Evolutionary conservation across 2,888 invertebrate genomes (phyloP), one percentile per base, ranked within the genome.

Genomic region (Incurvaria masculella): DNA sequence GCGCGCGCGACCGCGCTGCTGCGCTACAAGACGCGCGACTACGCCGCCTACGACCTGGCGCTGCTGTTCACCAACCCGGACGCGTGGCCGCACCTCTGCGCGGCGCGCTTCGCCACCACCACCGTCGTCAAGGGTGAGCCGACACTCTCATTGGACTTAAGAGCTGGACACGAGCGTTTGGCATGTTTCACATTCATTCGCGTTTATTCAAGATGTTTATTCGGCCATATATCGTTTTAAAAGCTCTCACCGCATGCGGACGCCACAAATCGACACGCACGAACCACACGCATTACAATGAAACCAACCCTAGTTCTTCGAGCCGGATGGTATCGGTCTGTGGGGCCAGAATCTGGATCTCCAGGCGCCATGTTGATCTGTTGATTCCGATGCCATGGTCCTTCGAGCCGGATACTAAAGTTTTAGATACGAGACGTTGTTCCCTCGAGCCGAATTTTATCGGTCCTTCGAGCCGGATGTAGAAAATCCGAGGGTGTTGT

Each of bases 31-130:
- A 70, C 75, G 1, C 56, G 63, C 0, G 72, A 76, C 52, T 71
- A 72, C 51, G 67, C 65, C 44, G 73, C 79, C 0, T 81, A 71
- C 53, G 81, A 81, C 60, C 55, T 81, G 16, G 80, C 80, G 0
- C 52, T 81, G 10, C 54, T 81, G 2, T 71, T 68, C 56, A 66
- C 69, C 0, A 71, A 75, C 56, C 66, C 71, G 0, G 64, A 66
- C 14, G 54, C 65, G 43, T 65, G 74, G 65, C 46, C 52, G 2
- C 66, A 70, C 33, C 58, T 78, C 45, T 57, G 57, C 10, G 59
- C 70, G 0, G 69, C 68, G 0, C 61, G 59, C 0, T 64, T 80
- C 38, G 66, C 72, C 0, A 61, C 64, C 0, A 57, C 59, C 8
- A 60, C 65, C 0, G 66, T 70, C 14, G 61, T 64, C 20, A 75